phyloP scores from a whole-genome alignment of 2,113 vertebrate species.

The Ascaphus truei region DNA sequence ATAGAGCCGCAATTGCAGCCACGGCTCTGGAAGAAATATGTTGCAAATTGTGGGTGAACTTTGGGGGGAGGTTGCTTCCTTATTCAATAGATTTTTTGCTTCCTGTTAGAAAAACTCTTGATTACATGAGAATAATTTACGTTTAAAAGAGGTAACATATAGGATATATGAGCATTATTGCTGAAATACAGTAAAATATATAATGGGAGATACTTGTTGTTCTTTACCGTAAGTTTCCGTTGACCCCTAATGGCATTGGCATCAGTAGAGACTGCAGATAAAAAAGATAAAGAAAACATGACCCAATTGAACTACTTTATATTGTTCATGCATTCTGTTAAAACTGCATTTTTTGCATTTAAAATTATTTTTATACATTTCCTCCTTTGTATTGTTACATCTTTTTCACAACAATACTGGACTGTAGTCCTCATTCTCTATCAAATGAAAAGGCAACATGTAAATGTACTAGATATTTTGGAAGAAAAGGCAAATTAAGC shows the following conservation, averaged over 20 bases:
- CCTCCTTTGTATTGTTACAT: not conserved
- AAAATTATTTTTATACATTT: not conserved
- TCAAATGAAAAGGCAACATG: too few relatives aligned
- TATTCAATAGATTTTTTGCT: not conserved
- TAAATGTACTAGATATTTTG: not conserved
- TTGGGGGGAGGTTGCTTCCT: too few relatives aligned
- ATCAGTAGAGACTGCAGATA: not conserved
- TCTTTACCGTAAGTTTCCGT: not conserved
- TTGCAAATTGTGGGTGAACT: too few relatives aligned
- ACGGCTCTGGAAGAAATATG: too few relatives aligned
- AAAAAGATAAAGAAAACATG: not conserved
- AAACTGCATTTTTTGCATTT: not conserved
- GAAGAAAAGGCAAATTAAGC: not conserved
- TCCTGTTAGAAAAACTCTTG: too few relatives aligned
- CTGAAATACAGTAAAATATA: not conserved
- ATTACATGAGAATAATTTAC: too few relatives aligned
- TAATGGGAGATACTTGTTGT: not conserved
- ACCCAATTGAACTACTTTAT: not conserved
- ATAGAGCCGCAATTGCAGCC: too few relatives aligned
- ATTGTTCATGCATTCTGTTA: not conserved
- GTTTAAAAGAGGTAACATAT: too few relatives aligned
- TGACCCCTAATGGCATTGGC: not conserved
- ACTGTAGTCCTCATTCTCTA: too few relatives aligned
- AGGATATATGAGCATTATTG: too few relatives aligned
- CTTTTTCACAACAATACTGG: too few relatives aligned